A percentile compares a stretch with the other conserved stretches of the same genome.
These are phyloP conservation scores for Polyommatus icarus DNA, from an alignment of 2,888 invertebrate genomes.

Conservation along the genomic window DNA sequence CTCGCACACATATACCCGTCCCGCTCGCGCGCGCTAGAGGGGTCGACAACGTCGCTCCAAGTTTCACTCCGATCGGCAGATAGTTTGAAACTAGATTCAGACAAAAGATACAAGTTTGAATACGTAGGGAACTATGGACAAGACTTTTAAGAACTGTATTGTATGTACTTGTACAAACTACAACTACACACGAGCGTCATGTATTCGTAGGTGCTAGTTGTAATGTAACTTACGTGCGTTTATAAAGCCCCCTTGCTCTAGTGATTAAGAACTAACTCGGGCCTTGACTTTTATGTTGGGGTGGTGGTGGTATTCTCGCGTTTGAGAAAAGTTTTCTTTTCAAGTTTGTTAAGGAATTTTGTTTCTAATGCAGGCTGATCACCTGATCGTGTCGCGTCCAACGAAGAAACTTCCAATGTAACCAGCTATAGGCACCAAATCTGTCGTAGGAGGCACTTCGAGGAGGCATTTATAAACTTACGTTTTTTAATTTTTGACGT, in stretches of 20 bases:
- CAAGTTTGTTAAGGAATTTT: too few species aligned
- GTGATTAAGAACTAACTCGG: too few species aligned
- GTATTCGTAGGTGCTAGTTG: too few species aligned
- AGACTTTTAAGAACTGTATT: neutral
- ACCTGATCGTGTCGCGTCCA: too few species aligned
- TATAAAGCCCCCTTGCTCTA: too few species aligned
- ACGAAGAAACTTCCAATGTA: neutral
- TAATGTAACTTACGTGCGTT: too few species aligned
- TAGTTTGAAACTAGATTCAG: slow-evolving; percentile 19
- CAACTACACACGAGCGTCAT: neutral
- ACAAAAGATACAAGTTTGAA: slow-evolving; percentile 10
- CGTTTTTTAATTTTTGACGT: too few species aligned
- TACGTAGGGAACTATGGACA: neutral
- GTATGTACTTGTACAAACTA: neutral
- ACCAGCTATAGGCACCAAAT: neutral
- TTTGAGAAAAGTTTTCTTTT: too few species aligned
- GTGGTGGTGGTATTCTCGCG: too few species aligned
- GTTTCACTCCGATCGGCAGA: slow-evolving; percentile 24
- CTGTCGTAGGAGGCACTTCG: neutral
- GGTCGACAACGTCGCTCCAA: slow-evolving; percentile 34
- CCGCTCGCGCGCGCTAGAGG: slow-evolving; percentile 23
- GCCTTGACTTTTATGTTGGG: neutral
- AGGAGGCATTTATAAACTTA: neutral
- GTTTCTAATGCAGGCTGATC: too few species aligned
- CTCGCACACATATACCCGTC: slow-evolving; percentile 8